These are phyloP conservation scores for Rotaria sp. DNA, from an alignment of 2,888 invertebrate species.

Conservation along the genomic window DNA sequence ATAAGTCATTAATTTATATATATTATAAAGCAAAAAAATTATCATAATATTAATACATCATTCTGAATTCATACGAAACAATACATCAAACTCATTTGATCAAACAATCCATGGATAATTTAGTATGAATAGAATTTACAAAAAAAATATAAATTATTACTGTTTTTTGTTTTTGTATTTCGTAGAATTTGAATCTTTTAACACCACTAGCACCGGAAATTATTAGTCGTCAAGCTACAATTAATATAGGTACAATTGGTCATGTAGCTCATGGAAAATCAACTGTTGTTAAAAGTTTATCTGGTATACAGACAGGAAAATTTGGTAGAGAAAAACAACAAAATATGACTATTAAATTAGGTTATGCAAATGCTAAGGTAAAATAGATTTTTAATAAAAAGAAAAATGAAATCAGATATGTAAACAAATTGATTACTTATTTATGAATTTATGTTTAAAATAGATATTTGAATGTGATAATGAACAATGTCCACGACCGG, in stretches of 20 bases:
- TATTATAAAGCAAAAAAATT: too few species aligned
- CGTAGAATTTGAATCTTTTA: slow-evolving; percentile 59
- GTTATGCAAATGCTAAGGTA: slow-evolving; percentile 64
- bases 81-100: neutral
- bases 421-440: too few species aligned
- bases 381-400: too few species aligned
- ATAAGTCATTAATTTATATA: too few species aligned
- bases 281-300: slow-evolving; percentile 95
- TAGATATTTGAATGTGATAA: slow-evolving; percentile 93
- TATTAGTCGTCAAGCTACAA: slow-evolving; percentile 95
- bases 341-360: slow-evolving; percentile 98
- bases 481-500: slow-evolving; percentile 83
- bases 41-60: too few species aligned
- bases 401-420: too few species aligned
- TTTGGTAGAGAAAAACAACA: slow-evolving; percentile 98
- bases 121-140: neutral
- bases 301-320: slow-evolving; percentile 94
- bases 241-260: slow-evolving; percentile 96
- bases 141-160: too few species aligned
- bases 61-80: neutral
- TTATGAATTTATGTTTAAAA: neutral
- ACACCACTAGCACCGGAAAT: slow-evolving; percentile 93
- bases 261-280: slow-evolving; percentile 99
- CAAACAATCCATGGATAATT: neutral
- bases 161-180: neutral